Percentiles rank a stretch among this genome's conserved stretches.
phyloP scores from a whole-genome alignment of 2,888 invertebrate genomes.

The Drosophila ustulata region DNA sequence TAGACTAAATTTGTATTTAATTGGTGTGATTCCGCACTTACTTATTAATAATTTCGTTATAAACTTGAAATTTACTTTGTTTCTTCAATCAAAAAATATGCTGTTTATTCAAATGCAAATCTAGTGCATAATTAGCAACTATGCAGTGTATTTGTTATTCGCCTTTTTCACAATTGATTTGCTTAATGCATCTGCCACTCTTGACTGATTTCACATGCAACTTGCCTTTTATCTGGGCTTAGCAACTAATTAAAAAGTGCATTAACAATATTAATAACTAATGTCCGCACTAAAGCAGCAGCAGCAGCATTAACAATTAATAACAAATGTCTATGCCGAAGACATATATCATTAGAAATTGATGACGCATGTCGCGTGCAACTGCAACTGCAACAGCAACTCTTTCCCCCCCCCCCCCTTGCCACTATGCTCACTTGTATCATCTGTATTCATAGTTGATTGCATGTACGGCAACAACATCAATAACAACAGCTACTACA shows the following conservation, averaged over 20 bases:
- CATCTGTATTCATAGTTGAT: constrained; percentile 52
- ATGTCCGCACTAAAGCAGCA: constrained; percentile 54
- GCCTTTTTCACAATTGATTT: not conserved
- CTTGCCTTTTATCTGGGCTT: constrained; percentile 14
- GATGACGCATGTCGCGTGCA: constrained; percentile 81
- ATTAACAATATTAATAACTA: constrained; percentile 63
- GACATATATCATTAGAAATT: constrained; percentile 80
- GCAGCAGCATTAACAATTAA: constrained; percentile 48
- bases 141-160: not conserved
- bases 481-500: constrained; percentile 20
- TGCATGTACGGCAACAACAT: constrained; percentile 44
- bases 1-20: not conserved
- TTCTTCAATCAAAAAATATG: too few species aligned
- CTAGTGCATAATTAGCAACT: not conserved
- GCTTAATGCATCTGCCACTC: not conserved
- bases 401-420: constrained; percentile 1
- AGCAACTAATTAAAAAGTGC: constrained; percentile 47
- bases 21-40: not conserved
- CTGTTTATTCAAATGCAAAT: too few species aligned
- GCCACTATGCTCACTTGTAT: not conserved
- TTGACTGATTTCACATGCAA: constrained; percentile 2
- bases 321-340: constrained; percentile 54
- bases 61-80: too few species aligned
- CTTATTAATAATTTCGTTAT: too few species aligned
- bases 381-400: constrained; percentile 53